Evolutionary conservation across 2,888 invertebrate genomes (phyloP), one percentile per base, ranked within the genome.

Genomic region (Sinodicranocentrus sp.): DNA sequence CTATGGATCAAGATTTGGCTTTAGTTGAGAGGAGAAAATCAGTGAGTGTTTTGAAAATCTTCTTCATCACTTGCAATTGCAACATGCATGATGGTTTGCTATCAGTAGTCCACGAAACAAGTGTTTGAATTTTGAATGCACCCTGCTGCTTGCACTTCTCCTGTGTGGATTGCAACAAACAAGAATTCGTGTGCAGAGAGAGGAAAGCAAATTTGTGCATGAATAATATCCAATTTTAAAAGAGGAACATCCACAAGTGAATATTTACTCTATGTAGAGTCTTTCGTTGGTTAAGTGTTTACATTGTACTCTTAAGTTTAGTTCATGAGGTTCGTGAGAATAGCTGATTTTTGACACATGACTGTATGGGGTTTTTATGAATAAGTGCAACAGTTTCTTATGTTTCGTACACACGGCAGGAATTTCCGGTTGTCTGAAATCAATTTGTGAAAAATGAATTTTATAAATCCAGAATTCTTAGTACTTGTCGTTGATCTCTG

Each of bases 261-360:
- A 39, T 39, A 39, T 39, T 39, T 39, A 8, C 39, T 13, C 39
- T 13, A 5, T 39, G 39, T 39, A 39, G 39, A n/a, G 6, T 39
- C 39, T 39, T 13, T 39, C 39, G 39, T n/a, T n/a, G n/a, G n/a
- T n/a, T n/a, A n/a, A n/a, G 13, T 39, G 5, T 48, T 13, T 15
- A 48, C 48, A 48, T 10, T 10, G 23, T 23, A 2, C 23, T n/a
- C 21, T 19, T 6, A 6, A 21, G 57, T 23, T 21, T 23, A 21
- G 48, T 59, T 67, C 84, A 78, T 84, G 84, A 78, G 73, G 78
- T 84, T 78, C 52, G 19, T 68, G 68, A 67, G 61, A 19, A 84
- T 84, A 52, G 52, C 73, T 73, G 84, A 84, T 84, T 84, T 84
- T 84, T 78, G 72, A 84, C 78, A 73, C 67, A 61, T 78, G 59